These are phyloP conservation scores for Polydrusus pterygomalis DNA, from an alignment of 2,888 invertebrate species.

Conservation along the genomic window DNA sequence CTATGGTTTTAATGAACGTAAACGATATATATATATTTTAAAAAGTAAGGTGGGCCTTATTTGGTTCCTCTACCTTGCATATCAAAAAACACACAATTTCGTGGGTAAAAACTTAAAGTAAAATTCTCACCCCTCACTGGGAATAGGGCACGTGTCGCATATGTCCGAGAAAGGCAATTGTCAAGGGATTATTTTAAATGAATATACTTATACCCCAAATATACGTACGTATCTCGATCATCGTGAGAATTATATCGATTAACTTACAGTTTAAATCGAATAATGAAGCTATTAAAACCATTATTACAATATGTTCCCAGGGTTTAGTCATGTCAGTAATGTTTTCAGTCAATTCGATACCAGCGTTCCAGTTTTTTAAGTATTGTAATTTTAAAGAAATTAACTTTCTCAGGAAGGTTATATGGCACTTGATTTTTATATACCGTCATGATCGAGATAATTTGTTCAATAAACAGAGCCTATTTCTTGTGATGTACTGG, in stretches of 20 bases:
- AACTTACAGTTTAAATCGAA: constrained; percentile 49
- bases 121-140: constrained; percentile 55
- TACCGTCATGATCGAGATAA: too few species aligned
- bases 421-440: too few species aligned
- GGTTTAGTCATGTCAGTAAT: constrained; percentile 27
- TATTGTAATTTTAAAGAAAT: constrained; percentile 34
- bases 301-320: constrained; percentile 39
- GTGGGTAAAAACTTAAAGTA: constrained; percentile 46
- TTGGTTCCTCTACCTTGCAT: too few species aligned
- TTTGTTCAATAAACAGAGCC: too few species aligned
- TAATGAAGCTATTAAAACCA: constrained; percentile 49
- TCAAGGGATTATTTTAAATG: constrained; percentile 54
- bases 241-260: constrained; percentile 49
- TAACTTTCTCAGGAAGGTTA: constrained; percentile 35
- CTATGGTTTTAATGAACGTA: too few species aligned
- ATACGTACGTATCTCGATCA: constrained; percentile 41
- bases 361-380: constrained; percentile 28
- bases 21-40: too few species aligned
- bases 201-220: constrained; percentile 45
- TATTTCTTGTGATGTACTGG: too few species aligned
- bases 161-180: constrained; percentile 48
- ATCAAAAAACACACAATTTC: background rate
- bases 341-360: constrained; percentile 34
- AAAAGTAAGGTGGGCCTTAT: too few species aligned
- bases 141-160: constrained; percentile 55